phyloP scores from a whole-genome alignment of 2,797 vertebrate species.

The Coregonus suidteri region DNA sequence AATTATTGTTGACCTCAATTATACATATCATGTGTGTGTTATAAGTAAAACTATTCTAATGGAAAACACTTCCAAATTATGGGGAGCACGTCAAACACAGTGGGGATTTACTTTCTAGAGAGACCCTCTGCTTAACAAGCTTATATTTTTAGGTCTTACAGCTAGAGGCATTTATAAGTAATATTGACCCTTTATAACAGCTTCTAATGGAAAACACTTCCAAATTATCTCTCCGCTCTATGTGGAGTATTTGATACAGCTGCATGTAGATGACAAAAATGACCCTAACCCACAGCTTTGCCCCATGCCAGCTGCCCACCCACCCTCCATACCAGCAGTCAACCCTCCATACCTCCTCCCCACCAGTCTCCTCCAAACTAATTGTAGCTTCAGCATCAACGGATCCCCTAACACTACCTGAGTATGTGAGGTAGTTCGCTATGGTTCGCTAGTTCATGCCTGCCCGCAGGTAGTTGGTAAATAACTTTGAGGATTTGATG shows the following conservation, averaged over 20 bases:
- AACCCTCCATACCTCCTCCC: background rate
- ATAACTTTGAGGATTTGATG: background rate
- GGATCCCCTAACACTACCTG: background rate
- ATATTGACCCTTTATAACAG: too few species aligned
- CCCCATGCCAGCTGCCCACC: background rate
- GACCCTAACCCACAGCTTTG: too few species aligned
- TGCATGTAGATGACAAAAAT: too few species aligned
- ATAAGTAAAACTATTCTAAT: background rate
- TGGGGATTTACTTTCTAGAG: too few species aligned
- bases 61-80: background rate
- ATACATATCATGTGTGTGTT: too few species aligned
- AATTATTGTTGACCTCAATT: too few species aligned
- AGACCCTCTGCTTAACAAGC: slow-evolving; percentile 2
- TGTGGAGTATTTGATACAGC: slow-evolving; percentile 13
- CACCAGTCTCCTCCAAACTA: slow-evolving; percentile 11
- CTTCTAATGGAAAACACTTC: too few species aligned
- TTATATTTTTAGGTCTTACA: too few species aligned
- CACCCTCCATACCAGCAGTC: background rate
- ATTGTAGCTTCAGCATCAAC: slow-evolving; percentile 12
- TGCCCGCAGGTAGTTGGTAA: background rate
- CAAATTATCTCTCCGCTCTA: background rate
- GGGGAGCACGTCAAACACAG: background rate
- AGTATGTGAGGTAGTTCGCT: background rate
- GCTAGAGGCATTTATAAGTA: too few species aligned
- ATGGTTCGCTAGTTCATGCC: background rate